Conservation (phyloP, 2,113 vertebrate species). For the rabbit (Oryctolagus cuniculus) region DNA sequence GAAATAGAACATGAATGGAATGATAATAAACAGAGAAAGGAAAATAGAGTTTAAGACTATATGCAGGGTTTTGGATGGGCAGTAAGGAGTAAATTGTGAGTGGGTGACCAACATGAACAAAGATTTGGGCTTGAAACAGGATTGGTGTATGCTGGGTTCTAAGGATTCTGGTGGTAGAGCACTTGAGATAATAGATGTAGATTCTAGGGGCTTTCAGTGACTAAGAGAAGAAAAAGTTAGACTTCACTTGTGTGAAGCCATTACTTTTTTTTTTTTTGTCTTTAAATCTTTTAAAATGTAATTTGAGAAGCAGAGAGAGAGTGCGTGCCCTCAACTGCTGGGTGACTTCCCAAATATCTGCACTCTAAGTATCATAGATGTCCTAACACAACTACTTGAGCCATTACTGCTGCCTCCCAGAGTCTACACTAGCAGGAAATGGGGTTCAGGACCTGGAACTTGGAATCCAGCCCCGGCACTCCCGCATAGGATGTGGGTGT, state of each 20-base stretch:
- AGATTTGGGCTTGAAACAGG: slow-evolving; percentile 12
- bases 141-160: not conserved
- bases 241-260: not conserved
- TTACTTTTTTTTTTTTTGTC: not conserved
- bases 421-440: too few relatives aligned
- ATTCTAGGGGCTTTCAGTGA: not conserved
- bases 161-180: slow-evolving; percentile 46
- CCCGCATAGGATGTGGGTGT: too few relatives aligned
- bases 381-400: too few relatives aligned
- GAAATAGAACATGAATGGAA: not conserved
- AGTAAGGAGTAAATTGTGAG: slow-evolving; percentile 3
- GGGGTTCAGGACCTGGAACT: too few relatives aligned
- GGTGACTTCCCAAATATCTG: too few relatives aligned
- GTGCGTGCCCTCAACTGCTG: too few relatives aligned
- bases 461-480: too few relatives aligned
- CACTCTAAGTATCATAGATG: too few relatives aligned
- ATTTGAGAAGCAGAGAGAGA: too few relatives aligned
- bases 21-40: not conserved
- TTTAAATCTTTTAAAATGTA: too few relatives aligned
- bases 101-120: not conserved
- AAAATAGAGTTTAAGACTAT: not conserved
- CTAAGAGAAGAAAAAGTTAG: slow-evolving; percentile 5
- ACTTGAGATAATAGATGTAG: not conserved
- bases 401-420: too few relatives aligned
- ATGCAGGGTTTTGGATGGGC: not conserved